A percentile compares a stretch with the other conserved stretches of the same genome.
These are phyloP conservation scores for Gorsachius magnificus DNA, from an alignment of 2,797 vertebrate species.

Conservation along the genomic window DNA sequence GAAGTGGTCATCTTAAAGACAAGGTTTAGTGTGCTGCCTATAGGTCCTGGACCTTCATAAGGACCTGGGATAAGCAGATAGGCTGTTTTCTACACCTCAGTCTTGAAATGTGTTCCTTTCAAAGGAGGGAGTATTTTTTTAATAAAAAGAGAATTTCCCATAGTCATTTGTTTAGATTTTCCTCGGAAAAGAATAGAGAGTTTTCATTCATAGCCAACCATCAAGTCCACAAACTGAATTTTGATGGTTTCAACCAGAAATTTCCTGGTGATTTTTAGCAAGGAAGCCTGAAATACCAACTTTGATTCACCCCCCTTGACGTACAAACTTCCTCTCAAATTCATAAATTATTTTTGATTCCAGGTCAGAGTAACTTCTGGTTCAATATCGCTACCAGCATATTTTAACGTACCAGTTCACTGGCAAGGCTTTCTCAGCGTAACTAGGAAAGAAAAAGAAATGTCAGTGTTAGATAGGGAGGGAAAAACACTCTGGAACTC, in stretches of 20 bases:
- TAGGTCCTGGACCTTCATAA: background rate
- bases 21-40: background rate
- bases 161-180: background rate
- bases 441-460: background rate
- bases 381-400: background rate
- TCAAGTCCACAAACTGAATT: background rate
- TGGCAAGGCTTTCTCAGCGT: background rate
- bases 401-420: background rate
- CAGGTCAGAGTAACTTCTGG: background rate
- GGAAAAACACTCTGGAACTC: background rate
- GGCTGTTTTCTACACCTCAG: background rate
- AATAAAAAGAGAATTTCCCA: background rate
- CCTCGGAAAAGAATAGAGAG: background rate
- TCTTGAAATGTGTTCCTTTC: background rate
- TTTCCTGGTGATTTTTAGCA: background rate
- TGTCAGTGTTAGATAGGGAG: background rate
- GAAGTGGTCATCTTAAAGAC: background rate
- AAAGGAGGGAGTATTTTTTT: background rate
- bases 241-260: background rate
- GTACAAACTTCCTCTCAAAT: background rate
- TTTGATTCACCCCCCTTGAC: background rate
- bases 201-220: background rate
- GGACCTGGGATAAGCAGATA: background rate
- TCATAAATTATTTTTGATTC: background rate
- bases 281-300: background rate